Base-by-base conservation (phyloP, 37 sponge, comb jelly and placozoan species). In the Ephydatia muelleri region DNA sequence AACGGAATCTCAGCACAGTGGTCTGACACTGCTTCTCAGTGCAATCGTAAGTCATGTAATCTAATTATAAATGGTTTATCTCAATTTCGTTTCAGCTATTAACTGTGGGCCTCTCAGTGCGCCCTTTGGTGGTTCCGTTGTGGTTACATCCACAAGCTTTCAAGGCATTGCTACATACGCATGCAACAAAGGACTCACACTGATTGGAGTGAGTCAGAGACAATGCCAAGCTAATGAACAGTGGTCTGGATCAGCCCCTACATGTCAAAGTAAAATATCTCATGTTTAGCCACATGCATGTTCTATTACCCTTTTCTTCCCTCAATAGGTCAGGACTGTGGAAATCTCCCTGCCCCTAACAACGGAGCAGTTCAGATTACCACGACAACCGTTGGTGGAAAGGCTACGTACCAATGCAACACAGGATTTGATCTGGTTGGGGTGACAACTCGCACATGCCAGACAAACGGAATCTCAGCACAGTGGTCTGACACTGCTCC, bases 331-430 rank as follows among this genome's bases (percentile, higher is more conserved):
- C n/a, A n/a, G n/a, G 66, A 67, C 67, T 90, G 90, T 65, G 76
- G 77, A 33, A 47, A 22, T 19, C 82, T 82, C n/a, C 64, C 34
- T 19, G n/a, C 39, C 67, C 90, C 90, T 13, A 3, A 30, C 22
- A 80, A 84, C 81, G 90, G 90, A 26, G 78, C 35, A 74, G 85
- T 84, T 5, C 25, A 35, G 30, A 19, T 81, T 14, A 57, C 72
- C 23, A 13, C 73, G 0, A 80, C 77, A 67, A 75, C 68, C 0
- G 48, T 84, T 26, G 85, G 85, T 29, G 85, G 85, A 22, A 25
- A 35, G 23, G 84, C 84, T 26, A 81, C 83, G 1, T 92, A 92
- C 83, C 38, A 8, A n/a, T 92, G 92, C 35, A 32, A 83, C 69
- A 11, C n/a, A 49, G 88, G 88, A 38, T 88, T 64, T 67, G 21